Evolutionary conservation across 1,140 invertebrate species (phyloP).

Genomic region (Saccostrea glomerata): DNA sequence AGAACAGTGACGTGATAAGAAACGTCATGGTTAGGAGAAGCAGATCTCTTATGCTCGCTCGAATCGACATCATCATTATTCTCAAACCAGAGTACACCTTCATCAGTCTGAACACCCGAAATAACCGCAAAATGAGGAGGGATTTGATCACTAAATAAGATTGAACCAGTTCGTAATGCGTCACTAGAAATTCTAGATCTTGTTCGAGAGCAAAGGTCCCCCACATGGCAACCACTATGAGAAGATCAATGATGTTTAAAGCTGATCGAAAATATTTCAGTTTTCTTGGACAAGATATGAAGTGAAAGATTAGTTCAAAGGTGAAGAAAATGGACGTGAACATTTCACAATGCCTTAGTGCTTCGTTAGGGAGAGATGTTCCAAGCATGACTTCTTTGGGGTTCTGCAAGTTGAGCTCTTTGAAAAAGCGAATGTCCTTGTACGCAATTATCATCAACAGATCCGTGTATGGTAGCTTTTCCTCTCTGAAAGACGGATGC

Average conservation of each 20-base stretch:
- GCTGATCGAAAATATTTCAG: constrained; percentile 24
- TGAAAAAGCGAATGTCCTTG: neutral
- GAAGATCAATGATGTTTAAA: constrained; percentile 42
- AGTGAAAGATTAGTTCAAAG: constrained; percentile 40
- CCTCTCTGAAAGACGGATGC: constrained; percentile 6
- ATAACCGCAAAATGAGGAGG: constrained; percentile 54
- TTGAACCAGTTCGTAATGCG: constrained; percentile 24
- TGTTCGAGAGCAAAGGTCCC: constrained; percentile 22
- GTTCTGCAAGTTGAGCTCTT: constrained; percentile 42
- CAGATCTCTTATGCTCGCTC: constrained; percentile 67
- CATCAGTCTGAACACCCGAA: constrained; percentile 59
- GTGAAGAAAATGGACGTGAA: constrained; percentile 39
- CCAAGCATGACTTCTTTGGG: constrained; percentile 41
- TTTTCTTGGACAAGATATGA: constrained; percentile 44
- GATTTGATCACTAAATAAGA: constrained; percentile 44
- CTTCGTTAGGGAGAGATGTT: neutral
- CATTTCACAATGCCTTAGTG: constrained; percentile 10
- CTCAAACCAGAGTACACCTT: constrained; percentile 57
- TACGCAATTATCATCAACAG: neutral
- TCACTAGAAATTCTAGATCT: constrained; percentile 17
- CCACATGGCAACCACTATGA: constrained; percentile 45
- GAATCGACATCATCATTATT: constrained; percentile 70
- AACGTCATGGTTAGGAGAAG: constrained; percentile 65
- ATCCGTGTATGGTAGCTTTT: neutral
- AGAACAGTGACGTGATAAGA: constrained; percentile 62